Evolutionary conservation across 2,888 invertebrate species (phyloP).

Genomic region (Pyralis farinalis): DNA sequence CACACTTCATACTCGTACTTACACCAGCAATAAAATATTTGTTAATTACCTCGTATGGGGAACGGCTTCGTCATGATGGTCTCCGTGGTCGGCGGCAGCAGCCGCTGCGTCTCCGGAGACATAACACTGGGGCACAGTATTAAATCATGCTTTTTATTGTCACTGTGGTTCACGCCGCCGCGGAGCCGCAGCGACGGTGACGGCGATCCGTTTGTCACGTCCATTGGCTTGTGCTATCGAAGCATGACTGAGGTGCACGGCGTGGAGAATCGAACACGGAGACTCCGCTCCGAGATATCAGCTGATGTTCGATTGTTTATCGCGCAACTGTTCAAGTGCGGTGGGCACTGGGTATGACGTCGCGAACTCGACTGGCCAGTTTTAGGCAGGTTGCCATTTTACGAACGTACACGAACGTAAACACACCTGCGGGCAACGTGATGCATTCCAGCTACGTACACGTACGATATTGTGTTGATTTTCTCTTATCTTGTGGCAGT

Average conservation of each 20-base stretch:
- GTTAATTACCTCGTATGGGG: constrained; percentile 88
- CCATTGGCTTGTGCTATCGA: constrained; percentile 61
- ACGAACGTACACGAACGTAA: constrained; percentile 10
- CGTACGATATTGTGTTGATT: neutral
- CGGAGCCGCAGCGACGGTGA: constrained; percentile 73
- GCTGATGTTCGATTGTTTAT: constrained; percentile 34
- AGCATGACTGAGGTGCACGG: constrained; percentile 57
- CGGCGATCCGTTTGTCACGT: constrained; percentile 60
- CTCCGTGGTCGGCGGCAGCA: constrained; percentile 89
- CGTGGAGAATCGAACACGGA: too few relatives aligned
- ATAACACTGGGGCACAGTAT: constrained; percentile 85
- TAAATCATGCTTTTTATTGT: constrained; percentile 74
- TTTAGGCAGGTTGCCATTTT: constrained; percentile 15
- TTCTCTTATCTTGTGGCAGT: neutral
- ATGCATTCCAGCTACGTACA: constrained; percentile 6
- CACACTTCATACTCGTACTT: too few relatives aligned
- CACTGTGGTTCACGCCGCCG: constrained; percentile 55
- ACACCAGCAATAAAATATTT: constrained; percentile 23
- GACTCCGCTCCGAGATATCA: constrained; percentile 31
- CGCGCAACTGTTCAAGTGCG: constrained; percentile 15
- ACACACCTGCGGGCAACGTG: constrained; percentile 1
- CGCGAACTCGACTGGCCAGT: constrained; percentile 7
- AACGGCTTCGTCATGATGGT: constrained; percentile 95
- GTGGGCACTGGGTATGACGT: constrained; percentile 11
- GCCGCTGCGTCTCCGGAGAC: constrained; percentile 84